phyloP scores from a whole-genome alignment of 2,113 vertebrate species.

The Sebastes schlegelii region DNA sequence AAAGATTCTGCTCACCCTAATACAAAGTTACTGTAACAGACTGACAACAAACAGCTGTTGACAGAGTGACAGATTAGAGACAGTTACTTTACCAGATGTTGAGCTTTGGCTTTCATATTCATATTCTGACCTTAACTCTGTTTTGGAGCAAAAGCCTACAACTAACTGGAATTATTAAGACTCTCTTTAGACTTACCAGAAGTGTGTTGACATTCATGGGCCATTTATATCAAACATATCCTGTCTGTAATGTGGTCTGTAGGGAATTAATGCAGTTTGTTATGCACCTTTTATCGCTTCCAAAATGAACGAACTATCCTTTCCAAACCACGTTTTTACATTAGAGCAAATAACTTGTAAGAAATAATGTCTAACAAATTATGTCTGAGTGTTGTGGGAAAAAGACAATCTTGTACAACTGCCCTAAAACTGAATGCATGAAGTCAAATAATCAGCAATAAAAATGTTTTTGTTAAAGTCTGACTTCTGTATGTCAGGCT shows the following conservation, averaged over 20 bases:
- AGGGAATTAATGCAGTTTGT: background rate
- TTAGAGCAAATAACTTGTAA: background rate
- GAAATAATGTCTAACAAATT: background rate
- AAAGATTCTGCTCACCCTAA: background rate
- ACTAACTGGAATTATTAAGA: background rate
- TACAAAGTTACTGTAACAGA: background rate
- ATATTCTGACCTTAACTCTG: background rate
- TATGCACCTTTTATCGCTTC: background rate
- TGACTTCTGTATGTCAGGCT: background rate
- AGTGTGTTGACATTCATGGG: background rate
- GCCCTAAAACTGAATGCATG: background rate
- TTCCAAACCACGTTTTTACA: background rate
- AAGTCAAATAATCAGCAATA: background rate
- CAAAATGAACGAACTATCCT: background rate
- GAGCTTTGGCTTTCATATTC: background rate
- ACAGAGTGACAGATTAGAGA: background rate
- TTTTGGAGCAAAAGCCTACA: background rate
- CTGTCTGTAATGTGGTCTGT: background rate
- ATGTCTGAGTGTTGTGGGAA: background rate
- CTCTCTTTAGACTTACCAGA: background rate
- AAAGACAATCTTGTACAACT: background rate
- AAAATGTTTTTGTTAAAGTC: background rate
- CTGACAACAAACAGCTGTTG: background rate
- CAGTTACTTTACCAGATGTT: background rate
- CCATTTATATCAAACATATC: background rate